phyloP scores from a whole-genome alignment of 2,888 invertebrate genomes.

The Branchellion lobata region DNA sequence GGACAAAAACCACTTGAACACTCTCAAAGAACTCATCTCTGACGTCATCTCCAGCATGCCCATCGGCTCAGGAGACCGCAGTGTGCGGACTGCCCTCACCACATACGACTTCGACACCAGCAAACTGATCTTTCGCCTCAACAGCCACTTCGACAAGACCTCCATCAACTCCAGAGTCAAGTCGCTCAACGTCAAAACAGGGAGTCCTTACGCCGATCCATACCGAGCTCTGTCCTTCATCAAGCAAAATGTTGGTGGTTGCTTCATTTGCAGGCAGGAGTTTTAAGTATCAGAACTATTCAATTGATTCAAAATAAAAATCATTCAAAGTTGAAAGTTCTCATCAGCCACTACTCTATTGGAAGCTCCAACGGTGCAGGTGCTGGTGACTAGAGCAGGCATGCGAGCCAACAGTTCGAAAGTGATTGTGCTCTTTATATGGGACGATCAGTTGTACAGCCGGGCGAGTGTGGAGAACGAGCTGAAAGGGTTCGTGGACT shows the following conservation, averaged over 20 bases:
- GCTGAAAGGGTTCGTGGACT: neutral
- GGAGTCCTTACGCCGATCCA: conserved; percentile 22
- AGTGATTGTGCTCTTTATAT: conserved; percentile 27
- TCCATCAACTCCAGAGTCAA: conserved; percentile 12
- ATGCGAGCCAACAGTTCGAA: conserved; percentile 12
- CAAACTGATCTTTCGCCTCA: neutral
- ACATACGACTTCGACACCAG: conserved; percentile 40
- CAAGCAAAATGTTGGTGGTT: conserved; percentile 2
- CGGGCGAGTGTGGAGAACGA: conserved; percentile 15
- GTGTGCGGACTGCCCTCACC: conserved; percentile 28
- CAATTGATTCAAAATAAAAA: no score
- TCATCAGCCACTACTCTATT: neutral
- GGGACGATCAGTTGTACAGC: conserved; percentile 22
- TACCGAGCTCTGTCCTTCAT: conserved; percentile 17
- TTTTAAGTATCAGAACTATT: no score
- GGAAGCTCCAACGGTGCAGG: neutral
- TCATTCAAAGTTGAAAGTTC: neutral
- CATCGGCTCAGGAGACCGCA: neutral
- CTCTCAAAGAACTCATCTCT: conserved; percentile 18
- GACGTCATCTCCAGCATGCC: conserved; percentile 33
- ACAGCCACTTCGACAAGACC: conserved; percentile 20
- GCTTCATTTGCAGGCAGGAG: no score
- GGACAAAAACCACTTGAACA: neutral
- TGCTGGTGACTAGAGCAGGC: neutral
- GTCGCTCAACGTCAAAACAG: neutral